Percentiles rank a stretch among this genome's conserved stretches.
Conservation (phyloP, 1,140 invertebrate species). For the Macrocentrus cingulum region DNA sequence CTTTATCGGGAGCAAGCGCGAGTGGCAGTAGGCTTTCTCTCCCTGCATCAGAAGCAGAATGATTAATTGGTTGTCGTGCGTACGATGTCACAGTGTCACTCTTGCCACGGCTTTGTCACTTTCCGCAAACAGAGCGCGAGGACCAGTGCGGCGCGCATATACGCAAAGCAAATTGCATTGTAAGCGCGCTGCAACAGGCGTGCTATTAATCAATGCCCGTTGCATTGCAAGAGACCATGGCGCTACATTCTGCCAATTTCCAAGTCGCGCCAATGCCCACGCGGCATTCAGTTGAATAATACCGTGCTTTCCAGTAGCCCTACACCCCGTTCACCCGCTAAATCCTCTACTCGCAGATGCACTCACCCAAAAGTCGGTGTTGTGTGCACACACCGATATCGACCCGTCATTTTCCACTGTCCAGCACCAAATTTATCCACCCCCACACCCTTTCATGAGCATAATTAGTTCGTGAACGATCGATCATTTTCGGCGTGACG, state of each 20-base stretch:
- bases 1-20: constrained; percentile 1
- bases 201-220: constrained; percentile 59
- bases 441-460: constrained; percentile 23
- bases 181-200: constrained; percentile 59
- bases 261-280: constrained; percentile 34
- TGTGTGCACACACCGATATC: background rate
- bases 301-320: constrained; percentile 18
- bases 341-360: constrained; percentile 8
- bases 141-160: constrained; percentile 3
- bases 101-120: constrained; percentile 59
- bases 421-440: background rate
- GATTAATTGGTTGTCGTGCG: constrained; percentile 60
- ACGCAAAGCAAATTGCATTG: constrained; percentile 57
- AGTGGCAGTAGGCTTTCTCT: background rate
- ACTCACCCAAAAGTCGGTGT: background rate
- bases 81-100: constrained; percentile 58
- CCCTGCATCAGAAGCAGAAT: constrained; percentile 37
- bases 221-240: constrained; percentile 39
- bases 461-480: constrained; percentile 28
- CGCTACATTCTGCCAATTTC: constrained; percentile 53
- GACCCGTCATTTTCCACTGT: constrained; percentile 10
- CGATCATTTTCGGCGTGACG: constrained; percentile 19
- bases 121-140: constrained; percentile 45
- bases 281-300: constrained; percentile 31
- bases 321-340: constrained; percentile 25